Evolutionary conservation across 2,888 invertebrate species (phyloP), one percentile per base, ranked within the genome.

Genomic region (Halocaridina rubra): DNA sequence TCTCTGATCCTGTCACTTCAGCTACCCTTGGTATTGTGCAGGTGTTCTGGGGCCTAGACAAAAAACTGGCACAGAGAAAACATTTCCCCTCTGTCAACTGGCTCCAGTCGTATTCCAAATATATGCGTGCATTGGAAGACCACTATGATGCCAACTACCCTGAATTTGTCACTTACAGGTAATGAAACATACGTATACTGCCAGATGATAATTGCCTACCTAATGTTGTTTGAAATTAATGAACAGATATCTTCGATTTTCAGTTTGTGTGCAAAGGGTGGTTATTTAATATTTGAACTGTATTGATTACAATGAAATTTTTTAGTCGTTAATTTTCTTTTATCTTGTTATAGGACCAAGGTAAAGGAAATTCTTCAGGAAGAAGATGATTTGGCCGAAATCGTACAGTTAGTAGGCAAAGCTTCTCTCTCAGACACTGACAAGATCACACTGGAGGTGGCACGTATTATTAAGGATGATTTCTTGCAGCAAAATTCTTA

Each of bases 11-110:
- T 78, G 99, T 99, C 80, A 99, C 99, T 2, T 97, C 99, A 0
- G 99, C 99, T 86, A 99, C 99, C 19, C 94, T 99, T 88, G 97
- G 97, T 93, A 99, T 99, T 91, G 98, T 98, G 87, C 98, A 99
- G 92, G 99, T 99, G 92, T 99, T 99, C 93, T 99, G 99, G 99
- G 99, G 99, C 87, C 93, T 99, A 90, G 99, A 99, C 92, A 99
- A 99, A 92, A 99, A 98, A 91, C 93, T 99, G 87, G 99, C 99
- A 0, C 99, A 99, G 93, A 94, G 99, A 89, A 99, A 99, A 92
- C 99, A 99, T 93, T 99, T 99, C 94, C 99, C 99, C 86, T 98
- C 98, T 89, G 98, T 99, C 93, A 99, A 99, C 93, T 99, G 99
- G 99, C 95, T 99, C 90, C 99, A 99, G 92, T 98, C 98, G 1